Evolutionary conservation across 2,797 vertebrate species (phyloP).

Genomic region (Periophthalmus magnuspinnatus): DNA sequence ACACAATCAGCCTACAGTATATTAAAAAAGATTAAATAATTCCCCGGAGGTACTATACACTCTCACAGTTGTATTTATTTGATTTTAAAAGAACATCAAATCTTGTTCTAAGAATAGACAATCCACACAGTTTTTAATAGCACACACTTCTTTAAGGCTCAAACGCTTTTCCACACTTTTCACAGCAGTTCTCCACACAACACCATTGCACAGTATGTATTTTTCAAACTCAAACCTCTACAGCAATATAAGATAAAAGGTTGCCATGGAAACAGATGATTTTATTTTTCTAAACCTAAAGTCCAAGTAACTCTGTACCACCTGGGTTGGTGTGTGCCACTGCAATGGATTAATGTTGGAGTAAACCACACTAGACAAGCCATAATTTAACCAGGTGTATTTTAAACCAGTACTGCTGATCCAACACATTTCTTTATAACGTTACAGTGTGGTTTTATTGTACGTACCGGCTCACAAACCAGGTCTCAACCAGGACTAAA

Average conservation of each 20-base stretch:
- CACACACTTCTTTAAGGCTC: background rate
- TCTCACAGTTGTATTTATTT: background rate
- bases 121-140: conserved; percentile 1
- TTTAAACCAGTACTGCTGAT: background rate
- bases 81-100: conserved; percentile 4
- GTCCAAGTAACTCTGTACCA: background rate
- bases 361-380: background rate
- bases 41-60: too few relatives aligned
- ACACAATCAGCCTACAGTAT: too few relatives aligned
- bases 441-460: background rate
- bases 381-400: background rate
- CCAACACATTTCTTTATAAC: background rate
- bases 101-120: conserved; percentile 37
- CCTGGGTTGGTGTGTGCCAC: background rate
- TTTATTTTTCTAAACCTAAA: conserved; percentile 12
- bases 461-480: background rate
- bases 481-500: background rate
- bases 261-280: conserved; percentile 55
- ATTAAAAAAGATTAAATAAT: too few relatives aligned
- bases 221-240: conserved; percentile 25
- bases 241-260: conserved; percentile 45
- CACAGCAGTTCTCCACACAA: background rate
- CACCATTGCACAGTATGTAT: conserved; percentile 8
- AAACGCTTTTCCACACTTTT: background rate
- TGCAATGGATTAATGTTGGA: background rate